Base-by-base conservation (phyloP, 92 coral and sea anemone genomes). In the Zoanthus solanderi region DNA sequence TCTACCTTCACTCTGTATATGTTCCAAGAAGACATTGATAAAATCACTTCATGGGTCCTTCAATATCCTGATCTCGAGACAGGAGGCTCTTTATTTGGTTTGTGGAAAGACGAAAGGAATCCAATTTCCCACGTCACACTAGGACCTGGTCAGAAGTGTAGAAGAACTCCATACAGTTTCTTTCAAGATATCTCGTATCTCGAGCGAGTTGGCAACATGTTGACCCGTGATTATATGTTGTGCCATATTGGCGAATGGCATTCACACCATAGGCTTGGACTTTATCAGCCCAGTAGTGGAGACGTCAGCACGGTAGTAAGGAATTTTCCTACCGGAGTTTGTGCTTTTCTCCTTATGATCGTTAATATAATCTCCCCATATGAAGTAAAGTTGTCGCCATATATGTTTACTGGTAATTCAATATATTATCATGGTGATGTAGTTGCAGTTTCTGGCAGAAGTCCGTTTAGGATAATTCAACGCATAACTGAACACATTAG, bases 241-340 rank as follows among this genome's bases (percentile, higher is more conserved):
- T 94, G 98, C 71, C 98, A 96, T 67, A 94, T 96, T 23, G 98
- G 98, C 14, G 98, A 96, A 57, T 96, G 98, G 98, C 98, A 96
- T 47, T 94, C 98, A 14, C 98, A 96, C 74, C 98, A 96, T 65
- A 90, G 83, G 14, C 80, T 96, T 17, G 76, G 93, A 13, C 88
- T 96, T 15, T 80, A 80, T 10, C 84, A 91, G 65, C 98, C 98
- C 30, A 96, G 98, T 67, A 56, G 79, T 6, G 98, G 98, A n/a
- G 98, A 96, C 75, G 90, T 94, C 57, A 87, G 89, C 75, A 94
- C 96, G 29, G 90, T 96, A 15, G 90, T 86, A 50, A 92, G 93
- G 52, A 92, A 96, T 75, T 96, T 87, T 31, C 98, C 98, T 0
- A 45, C 76, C 29, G 98, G 98, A 66, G 92, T 95, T 1, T 89